Base-by-base conservation (phyloP, 1,140 invertebrate genomes). In the Pseudomyrmex cubaensis region DNA sequence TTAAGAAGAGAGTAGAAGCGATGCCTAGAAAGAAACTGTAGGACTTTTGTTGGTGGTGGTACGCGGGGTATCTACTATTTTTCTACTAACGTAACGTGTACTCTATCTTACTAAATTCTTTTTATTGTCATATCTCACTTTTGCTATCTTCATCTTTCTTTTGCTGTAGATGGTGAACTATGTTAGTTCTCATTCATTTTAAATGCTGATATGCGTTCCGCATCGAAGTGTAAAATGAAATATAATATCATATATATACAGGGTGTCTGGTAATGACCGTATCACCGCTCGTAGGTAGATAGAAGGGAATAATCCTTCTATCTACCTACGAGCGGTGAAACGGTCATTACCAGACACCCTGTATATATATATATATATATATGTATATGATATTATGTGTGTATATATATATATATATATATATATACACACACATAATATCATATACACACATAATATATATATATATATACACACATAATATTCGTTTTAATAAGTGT, bases 31-130 rank as follows among this genome's bases (percentile, higher is more conserved):
- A 82, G 70, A 85, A 64, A 84, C 86, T 67, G 75, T 86, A 88
- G 66, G 78, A 88, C 66, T 83, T 70, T 80, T 74, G 62, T 86
- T 91, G 92, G 89, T 91, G 89, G 86, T 91, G 92, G 92, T 92
- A 85, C 78, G 87, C 88, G 89, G 89, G 75, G 85, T 88, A 82
- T 73, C 74, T 67, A 87, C 59, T 80, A 35, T 76, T 72, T 56
- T 73, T 86, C 17, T 87, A 76, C 82, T 88, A 73, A 85, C 75
- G 72, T 84, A 63, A 84, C 46, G 64, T 85, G 63, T 62, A 84
- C 44, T 48, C 48, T 52, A 62, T 88, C 50, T 35, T 12, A 62
- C 44, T 78, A 17, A 57, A 75, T 54, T 80, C 61, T 83, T 35
- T 77, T 75, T 66, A 64, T 57, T 82, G 20, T 89, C 35, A 7